Base-by-base conservation (phyloP, 2,113 vertebrate genomes). In the Suricata suricatta region DNA sequence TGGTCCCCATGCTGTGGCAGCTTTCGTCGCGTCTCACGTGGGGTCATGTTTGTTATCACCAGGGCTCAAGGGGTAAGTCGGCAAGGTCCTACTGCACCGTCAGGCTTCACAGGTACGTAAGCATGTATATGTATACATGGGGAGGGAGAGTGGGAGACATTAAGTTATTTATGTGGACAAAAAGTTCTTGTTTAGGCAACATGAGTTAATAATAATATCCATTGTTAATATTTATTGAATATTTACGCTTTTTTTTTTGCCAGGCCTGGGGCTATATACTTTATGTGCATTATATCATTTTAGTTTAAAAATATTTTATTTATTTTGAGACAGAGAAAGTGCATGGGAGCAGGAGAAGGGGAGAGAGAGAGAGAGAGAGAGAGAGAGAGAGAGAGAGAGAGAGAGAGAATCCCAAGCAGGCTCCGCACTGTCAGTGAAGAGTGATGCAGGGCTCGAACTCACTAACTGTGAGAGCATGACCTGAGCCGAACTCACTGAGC, bases 131-230 rank as follows among this genome's bases (percentile, higher is more conserved):
- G 4, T 54, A 35, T 50, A 68, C 50, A 15, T 74, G 11, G 14
- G 11, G 15, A 16, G 25, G 15, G 23, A 10, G 60, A 44, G 17
- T 72, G 84, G 19, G 41, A 86, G 25, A 86, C 35, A 35, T 85
- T 47, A 71, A 25, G 7, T 93, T 93, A 82, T 17, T 90, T 71
- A 77, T 29, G 6, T 96, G 57, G 41, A 74, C 9, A 76, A 85
- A 85, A 89, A 52, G 76, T 54, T 52, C 52, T 92, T 94, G 19
- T 93, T 60, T 91, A 84, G 83, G 84, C 35, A 93, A 35, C 31
- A 69, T 68, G 25, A 63, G 19, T 95, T 95, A 79, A 63, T 81
- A 69, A 71, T 90, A 88, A 60, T 83, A 90, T 33, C 57, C 57
- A 44, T 44, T 68, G 31, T 41, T 84, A 90, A 50, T 81, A 85